Evolutionary conservation across 2,888 invertebrate species (phyloP).

Genomic region (Isotomurus palustris): DNA sequence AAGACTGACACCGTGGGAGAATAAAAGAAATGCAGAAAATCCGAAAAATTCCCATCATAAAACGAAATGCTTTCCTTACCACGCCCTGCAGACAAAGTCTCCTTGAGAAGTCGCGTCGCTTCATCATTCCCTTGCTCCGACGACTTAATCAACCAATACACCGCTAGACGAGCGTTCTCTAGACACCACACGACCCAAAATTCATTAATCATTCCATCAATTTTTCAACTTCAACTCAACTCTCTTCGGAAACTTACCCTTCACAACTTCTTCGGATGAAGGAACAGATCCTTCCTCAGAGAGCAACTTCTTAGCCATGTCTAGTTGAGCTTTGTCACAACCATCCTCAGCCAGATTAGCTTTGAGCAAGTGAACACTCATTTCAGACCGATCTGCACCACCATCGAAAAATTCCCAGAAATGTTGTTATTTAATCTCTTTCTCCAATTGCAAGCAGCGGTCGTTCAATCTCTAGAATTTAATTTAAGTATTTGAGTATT

Average conservation of each 20-base stretch:
- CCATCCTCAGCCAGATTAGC: slow-evolving; percentile 71
- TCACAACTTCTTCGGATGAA: slow-evolving; percentile 12
- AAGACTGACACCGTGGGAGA: no score
- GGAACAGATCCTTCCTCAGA: slow-evolving; percentile 58
- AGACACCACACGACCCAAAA: not conserved
- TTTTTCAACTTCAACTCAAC: no score
- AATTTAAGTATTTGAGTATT: no score
- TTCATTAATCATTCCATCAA: not conserved
- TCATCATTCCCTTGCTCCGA: slow-evolving; percentile 87
- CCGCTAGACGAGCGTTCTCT: slow-evolving; percentile 73
- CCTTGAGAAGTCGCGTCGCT: slow-evolving; percentile 71
- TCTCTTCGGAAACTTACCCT: slow-evolving; percentile 27
- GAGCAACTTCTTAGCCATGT: slow-evolving; percentile 77
- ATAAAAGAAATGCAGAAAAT: no score
- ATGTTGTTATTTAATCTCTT: no score
- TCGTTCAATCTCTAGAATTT: not conserved
- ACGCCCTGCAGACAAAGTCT: slow-evolving; percentile 66
- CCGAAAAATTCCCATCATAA: no score
- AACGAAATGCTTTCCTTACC: no score
- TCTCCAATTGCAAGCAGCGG: not conserved
- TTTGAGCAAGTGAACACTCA: slow-evolving; percentile 47
- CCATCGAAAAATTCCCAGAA: no score
- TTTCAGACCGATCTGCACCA: slow-evolving; percentile 46
- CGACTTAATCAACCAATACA: slow-evolving; percentile 88
- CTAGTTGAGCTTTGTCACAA: slow-evolving; percentile 82